A percentile compares a stretch with the other conserved stretches of the same genome.
phyloP scores from a whole-genome alignment of 2,113 vertebrate species.

The Myocastor coypus region DNA sequence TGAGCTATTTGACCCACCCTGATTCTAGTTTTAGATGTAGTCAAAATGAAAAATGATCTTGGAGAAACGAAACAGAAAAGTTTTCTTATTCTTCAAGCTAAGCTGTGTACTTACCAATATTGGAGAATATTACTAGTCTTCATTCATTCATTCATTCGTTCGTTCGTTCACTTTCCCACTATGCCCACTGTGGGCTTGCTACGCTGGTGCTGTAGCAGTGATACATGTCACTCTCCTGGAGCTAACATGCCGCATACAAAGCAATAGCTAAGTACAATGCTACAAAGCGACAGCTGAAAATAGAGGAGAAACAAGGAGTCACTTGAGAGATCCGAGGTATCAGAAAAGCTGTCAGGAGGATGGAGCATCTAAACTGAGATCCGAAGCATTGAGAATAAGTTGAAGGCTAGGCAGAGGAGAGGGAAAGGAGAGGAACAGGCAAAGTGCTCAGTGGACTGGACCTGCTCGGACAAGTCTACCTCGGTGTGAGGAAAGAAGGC shows the following conservation, averaged over 20 bases:
- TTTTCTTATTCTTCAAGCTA: background rate
- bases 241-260: background rate
- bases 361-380: background rate
- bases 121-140: background rate
- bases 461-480: background rate
- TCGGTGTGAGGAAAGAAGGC: background rate
- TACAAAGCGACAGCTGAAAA: background rate
- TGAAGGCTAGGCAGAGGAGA: background rate
- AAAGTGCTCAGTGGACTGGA: background rate
- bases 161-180: background rate
- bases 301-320: background rate
- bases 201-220: background rate
- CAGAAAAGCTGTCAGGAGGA: background rate
- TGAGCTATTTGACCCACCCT: too few species aligned
- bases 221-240: background rate
- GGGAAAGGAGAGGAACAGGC: fast-evolving
- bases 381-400: background rate
- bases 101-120: background rate
- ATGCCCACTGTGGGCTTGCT: background rate
- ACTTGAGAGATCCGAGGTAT: background rate
- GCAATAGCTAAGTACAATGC: background rate
- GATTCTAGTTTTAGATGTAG: background rate
- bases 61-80: background rate
- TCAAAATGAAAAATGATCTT: background rate
- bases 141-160: background rate